Conservation (phyloP, 2,888 invertebrate species). For the Andrena flavipes region DNA sequence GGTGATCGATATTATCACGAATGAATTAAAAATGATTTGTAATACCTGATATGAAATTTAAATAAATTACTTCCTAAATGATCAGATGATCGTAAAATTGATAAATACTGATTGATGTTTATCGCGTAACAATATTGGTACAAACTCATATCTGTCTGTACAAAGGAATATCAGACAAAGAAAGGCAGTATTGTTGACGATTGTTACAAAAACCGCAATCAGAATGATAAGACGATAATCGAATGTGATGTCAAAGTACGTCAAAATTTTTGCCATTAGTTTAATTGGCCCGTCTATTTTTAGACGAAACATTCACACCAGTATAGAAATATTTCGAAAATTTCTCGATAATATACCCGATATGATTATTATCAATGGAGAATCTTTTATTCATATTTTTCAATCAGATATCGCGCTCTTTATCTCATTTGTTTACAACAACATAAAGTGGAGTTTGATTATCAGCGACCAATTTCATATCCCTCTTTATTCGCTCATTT, state of each 20-base stretch:
- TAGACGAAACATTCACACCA: not conserved
- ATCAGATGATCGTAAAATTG: too few relatives aligned
- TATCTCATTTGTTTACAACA: conserved; percentile 48
- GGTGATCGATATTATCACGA: not conserved
- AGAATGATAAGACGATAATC: not conserved
- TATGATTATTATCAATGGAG: not conserved
- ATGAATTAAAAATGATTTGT: not conserved
- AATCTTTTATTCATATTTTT: conserved; percentile 1
- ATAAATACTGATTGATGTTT: too few relatives aligned
- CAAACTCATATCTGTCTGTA: not conserved
- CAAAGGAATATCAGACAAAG: conserved; percentile 1
- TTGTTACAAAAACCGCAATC: not conserved
- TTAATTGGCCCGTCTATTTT: not conserved
- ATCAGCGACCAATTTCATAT: conserved; percentile 16
- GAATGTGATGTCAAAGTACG: not conserved
- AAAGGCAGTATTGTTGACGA: not conserved
- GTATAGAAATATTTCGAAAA: not conserved
- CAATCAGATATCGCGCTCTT: not conserved
- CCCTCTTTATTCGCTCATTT: conserved; percentile 22
- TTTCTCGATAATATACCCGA: not conserved
- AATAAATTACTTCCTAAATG: too few relatives aligned
- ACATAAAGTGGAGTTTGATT: not conserved
- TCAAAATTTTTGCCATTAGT: not conserved
- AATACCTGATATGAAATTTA: not conserved
- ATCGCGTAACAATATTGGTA: too few relatives aligned